Evolutionary conservation across 2,797 vertebrate genomes (phyloP), one percentile per base, ranked within the genome.

Genomic region (Halcyon leucocephala): DNA sequence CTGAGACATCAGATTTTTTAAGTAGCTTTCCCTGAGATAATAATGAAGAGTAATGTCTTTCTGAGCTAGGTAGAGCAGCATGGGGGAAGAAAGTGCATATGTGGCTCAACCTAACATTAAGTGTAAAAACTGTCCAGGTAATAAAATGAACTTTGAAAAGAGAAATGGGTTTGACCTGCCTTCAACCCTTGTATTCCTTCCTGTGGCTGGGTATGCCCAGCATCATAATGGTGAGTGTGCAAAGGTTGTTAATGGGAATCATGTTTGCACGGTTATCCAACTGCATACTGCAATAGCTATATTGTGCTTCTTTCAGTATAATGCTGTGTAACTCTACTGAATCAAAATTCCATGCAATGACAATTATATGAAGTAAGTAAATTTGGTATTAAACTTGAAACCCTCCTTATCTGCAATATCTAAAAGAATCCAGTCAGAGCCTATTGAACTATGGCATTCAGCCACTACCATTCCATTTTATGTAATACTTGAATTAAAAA

Each of bases 121-220:
- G 16, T 65, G 25, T 82, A 31, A 73, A 61, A 85, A 52, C 31
- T 52, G 14, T 6, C 3, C 28, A 61, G 25, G 29, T 76, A 37
- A 57, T 41, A 28, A 79, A 52, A 78, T 54, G 4, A 44, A 15
- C 41, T 76, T 82, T 22, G 51, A 85, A 44, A 25, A 52, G 17
- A 72, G 6, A 22, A 69, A 37, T 41, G 42, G 29, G 31, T 25
- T 93, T 90, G 51, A 80, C 33, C 51, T 86, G 42, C 14, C 21
- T 72, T 77, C 44, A 73, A 26, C 6, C 10, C 3, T 52, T 6
- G 0, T 51, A 8, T 26, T 62, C 11, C 31, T 64, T 82, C 54
- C 21, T 10, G 39, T 35, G 48, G 13, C 31, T 55, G 55, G 44
- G 17, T 29, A 13, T 0, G 0, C 20, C 17, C 29, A n/a, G 35